These are phyloP conservation scores for Volucella bombylans DNA, from an alignment of 2,888 invertebrate genomes.

Conservation along the genomic window DNA sequence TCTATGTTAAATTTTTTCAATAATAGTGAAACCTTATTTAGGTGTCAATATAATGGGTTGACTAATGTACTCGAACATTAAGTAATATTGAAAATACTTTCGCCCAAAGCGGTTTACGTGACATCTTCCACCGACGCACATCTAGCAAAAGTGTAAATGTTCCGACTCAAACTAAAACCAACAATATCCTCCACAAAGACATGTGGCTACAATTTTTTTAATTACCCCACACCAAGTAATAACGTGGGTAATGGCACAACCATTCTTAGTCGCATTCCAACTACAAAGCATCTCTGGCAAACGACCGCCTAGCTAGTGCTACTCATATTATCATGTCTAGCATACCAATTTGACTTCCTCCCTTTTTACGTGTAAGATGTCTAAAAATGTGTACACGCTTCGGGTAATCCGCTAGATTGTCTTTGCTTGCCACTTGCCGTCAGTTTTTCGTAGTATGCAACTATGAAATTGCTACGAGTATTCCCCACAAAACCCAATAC, in stretches of 20 bases:
- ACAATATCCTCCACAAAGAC: too few relatives aligned
- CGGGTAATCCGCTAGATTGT: background rate
- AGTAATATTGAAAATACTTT: constrained; percentile 1
- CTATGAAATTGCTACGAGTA: background rate
- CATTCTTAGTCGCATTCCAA: constrained; percentile 25
- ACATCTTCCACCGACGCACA: background rate
- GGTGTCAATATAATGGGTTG: too few relatives aligned
- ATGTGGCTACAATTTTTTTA: background rate
- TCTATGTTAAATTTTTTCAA: too few relatives aligned
- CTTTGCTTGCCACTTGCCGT: background rate
- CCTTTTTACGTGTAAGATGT: too few relatives aligned
- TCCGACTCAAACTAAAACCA: too few relatives aligned
- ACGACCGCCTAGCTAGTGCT: background rate
- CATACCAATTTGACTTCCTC: too few relatives aligned
- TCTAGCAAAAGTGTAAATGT: too few relatives aligned
- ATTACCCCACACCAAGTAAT: constrained; percentile 17
- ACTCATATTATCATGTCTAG: too few relatives aligned
- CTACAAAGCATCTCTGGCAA: background rate
- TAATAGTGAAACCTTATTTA: too few relatives aligned
- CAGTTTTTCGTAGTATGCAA: background rate
- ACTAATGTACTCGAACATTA: too few relatives aligned
- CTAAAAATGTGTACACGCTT: background rate
- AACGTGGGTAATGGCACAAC: constrained; percentile 20
- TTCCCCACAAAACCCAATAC: constrained; percentile 13
- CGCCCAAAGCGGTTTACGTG: constrained; percentile 18